Base-by-base conservation (phyloP, 2,888 invertebrate species). In the Actias luna region DNA sequence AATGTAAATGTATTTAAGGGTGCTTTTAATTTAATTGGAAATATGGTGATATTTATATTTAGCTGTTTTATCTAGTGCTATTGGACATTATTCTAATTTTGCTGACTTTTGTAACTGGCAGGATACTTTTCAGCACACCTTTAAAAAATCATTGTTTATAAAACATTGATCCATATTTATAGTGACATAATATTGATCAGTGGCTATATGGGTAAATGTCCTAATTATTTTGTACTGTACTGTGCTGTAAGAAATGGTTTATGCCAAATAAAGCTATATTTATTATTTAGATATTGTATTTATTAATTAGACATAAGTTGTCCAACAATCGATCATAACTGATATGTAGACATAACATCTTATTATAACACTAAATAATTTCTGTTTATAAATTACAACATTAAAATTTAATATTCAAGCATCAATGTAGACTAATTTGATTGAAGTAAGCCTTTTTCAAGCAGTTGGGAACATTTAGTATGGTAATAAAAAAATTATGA, bases 181-280 rank as follows among this genome's bases (percentile, higher is more conserved):
- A 25, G 16, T 27, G 36, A 52, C n/a, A 33, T 60, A 50, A 31
- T 46, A 35, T 61, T 36, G 55, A 10, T 25, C 50, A 52, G 35
- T 16, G n/a, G 25, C 31, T 35, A 27, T 22, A 52, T 52, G 27
- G 27, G 16, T 36, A 12, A 55, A 55, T 36, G 29, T 57, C 67
- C 72, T 68, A 73, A 75, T 80, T 75, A 75, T 80, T 73, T 78
- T 83, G 83, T 81, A 82, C 85, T 83, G 12, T 50, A 85, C 76
- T 55, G 74, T 73, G 70, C 72, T 79, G 77, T 81, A 76, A 74
- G 62, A 72, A 70, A 73, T 73, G 75, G 64, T 78, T 79, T 73
- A 82, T 79, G 78, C 82, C 83, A 85, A 85, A 74, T 75, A 59
- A 63, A 63, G 36, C 62, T 46, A 59, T n/a, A n/a, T n/a, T 29